A percentile compares a stretch with the other conserved stretches of the same genome.
phyloP scores from a whole-genome alignment of 1,140 invertebrate genomes.

The Drosophila kurseongensis region DNA sequence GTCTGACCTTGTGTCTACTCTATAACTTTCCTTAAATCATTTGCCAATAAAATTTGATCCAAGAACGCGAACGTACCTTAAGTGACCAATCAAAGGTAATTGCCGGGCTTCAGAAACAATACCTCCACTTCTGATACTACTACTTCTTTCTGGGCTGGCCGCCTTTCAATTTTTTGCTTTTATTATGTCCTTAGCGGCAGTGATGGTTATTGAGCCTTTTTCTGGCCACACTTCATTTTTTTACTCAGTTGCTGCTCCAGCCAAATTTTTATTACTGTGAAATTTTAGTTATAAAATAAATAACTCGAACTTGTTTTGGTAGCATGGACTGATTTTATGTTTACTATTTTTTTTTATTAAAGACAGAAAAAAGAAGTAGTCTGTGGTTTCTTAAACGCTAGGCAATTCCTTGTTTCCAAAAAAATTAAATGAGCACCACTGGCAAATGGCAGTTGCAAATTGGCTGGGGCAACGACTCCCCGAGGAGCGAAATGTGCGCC shows the following conservation, averaged over 20 bases:
- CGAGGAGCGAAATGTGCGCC: conserved; percentile 66
- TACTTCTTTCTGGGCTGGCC: background rate
- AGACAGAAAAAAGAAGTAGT: too few species aligned
- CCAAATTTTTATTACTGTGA: too few species aligned
- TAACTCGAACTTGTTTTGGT: too few species aligned
- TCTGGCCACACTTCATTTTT: background rate
- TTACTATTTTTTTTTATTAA: too few species aligned
- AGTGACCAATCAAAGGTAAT: conserved; percentile 82
- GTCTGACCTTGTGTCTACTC: conserved; percentile 50
- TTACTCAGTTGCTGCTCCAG: too few species aligned
- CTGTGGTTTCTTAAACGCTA: background rate
- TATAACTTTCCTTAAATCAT: conserved; percentile 54
- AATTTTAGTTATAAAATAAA: too few species aligned
- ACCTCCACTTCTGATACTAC: conserved; percentile 15
- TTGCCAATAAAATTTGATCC: conserved; percentile 62
- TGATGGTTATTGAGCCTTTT: background rate
- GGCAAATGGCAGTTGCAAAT: conserved; percentile 1
- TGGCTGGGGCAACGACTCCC: conserved; percentile 41
- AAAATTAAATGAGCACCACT: conserved; percentile 7
- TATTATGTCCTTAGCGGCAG: conserved; percentile 2
- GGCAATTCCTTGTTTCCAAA: background rate
- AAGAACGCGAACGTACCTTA: conserved; percentile 50
- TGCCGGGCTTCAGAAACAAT: conserved; percentile 39
- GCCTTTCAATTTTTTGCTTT: conserved; percentile 32
- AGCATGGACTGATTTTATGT: too few species aligned